These are phyloP conservation scores for Lordiphosa mommai DNA, from an alignment of 1,140 invertebrate genomes.

Conservation along the genomic window DNA sequence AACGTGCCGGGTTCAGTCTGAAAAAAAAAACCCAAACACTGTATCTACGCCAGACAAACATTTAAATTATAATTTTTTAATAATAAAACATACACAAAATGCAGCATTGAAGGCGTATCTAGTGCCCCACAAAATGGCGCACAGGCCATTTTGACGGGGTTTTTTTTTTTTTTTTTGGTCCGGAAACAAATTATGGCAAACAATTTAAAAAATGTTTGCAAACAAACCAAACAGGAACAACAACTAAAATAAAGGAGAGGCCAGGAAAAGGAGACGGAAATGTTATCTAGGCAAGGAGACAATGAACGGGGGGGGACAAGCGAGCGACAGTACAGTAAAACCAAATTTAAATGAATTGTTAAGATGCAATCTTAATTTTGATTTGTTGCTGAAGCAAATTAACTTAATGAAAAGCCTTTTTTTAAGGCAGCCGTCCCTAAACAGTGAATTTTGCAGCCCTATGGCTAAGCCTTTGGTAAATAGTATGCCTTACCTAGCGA, in stretches of 20 bases:
- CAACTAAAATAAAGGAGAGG: slow-evolving; percentile 23
- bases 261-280: slow-evolving; percentile 53
- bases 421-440: no score
- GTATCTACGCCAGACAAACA: slow-evolving; percentile 39
- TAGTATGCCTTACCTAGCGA: no score
- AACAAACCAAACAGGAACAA: slow-evolving; percentile 55
- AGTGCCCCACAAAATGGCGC: slow-evolving; percentile 54
- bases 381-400: no score
- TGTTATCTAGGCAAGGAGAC: slow-evolving; percentile 62
- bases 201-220: slow-evolving; percentile 78
- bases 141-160: slow-evolving; percentile 57
- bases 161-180: slow-evolving; percentile 42
- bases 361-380: no score
- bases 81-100: slow-evolving; percentile 50
- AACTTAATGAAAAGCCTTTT: no score
- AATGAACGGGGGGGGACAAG: slow-evolving; percentile 20
- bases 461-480: no score
- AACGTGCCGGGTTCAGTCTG: slow-evolving; percentile 18
- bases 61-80: slow-evolving; percentile 75
- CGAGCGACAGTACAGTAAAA: slow-evolving; percentile 27
- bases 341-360: background rate
- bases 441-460: no score
- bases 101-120: slow-evolving; percentile 14
- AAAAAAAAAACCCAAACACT: slow-evolving; percentile 15
- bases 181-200: slow-evolving; percentile 76